These are phyloP conservation scores for Netelia virgata DNA, from an alignment of 2,888 invertebrate species.

Conservation along the genomic window DNA sequence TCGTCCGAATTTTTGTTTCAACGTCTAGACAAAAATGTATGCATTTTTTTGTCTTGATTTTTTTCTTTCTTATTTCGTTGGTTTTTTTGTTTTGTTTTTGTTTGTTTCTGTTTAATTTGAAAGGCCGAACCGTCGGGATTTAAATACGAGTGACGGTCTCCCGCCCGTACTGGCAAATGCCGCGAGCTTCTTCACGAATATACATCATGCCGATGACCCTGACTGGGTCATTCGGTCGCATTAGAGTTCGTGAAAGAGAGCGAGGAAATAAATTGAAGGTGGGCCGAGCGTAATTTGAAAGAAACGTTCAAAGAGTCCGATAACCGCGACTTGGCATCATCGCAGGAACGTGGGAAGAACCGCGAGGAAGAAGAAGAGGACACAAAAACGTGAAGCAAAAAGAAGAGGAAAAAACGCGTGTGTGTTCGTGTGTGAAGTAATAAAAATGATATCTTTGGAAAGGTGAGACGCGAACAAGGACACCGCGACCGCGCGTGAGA, in stretches of 20 bases:
- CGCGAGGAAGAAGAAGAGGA: background rate
- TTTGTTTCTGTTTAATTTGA: background rate
- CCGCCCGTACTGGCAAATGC: background rate
- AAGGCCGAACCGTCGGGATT: constrained; percentile 38
- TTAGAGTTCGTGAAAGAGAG: constrained; percentile 43
- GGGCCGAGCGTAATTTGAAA: constrained; percentile 45
- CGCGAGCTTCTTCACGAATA: constrained; percentile 22
- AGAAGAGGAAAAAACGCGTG: constrained; percentile 3
- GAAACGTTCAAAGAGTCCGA: constrained; percentile 46
- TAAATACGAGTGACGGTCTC: background rate
- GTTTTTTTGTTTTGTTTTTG: background rate
- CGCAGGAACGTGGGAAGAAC: constrained; percentile 11
- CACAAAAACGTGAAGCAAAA: background rate
- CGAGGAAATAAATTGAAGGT: constrained; percentile 50
- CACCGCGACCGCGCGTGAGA: constrained; percentile 21
- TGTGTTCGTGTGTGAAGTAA: background rate
- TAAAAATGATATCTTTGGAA: constrained; percentile 56
- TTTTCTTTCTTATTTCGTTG: background rate
- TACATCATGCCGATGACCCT: constrained; percentile 33
- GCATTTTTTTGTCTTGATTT: background rate
- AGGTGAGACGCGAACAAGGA: constrained; percentile 52
- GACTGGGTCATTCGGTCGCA: constrained; percentile 38
- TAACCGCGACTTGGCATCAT: constrained; percentile 37
- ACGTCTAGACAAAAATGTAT: constrained; percentile 39
- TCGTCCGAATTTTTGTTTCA: constrained; percentile 13